These are phyloP conservation scores for Thrips palmi DNA, from an alignment of 1,140 invertebrate species.

Conservation along the genomic window DNA sequence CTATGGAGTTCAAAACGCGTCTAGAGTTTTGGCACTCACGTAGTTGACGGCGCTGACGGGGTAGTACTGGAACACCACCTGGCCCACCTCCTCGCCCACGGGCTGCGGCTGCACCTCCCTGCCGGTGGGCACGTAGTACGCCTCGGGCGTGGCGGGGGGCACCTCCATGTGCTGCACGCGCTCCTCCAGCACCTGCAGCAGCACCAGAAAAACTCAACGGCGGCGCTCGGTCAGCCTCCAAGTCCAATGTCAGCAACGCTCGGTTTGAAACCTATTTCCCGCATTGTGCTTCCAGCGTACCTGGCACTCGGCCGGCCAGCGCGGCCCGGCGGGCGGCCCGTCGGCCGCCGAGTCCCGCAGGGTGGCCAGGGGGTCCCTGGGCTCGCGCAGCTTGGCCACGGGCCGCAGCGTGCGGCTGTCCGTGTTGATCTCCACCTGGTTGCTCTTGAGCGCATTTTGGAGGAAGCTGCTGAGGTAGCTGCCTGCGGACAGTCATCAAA, in stretches of 20 bases:
- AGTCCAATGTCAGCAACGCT: no score
- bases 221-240: no score
- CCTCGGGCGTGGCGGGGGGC: conserved; percentile 48
- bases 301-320: conserved; percentile 80
- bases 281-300: no score
- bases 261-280: no score
- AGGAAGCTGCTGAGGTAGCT: conserved; percentile 34
- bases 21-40: conserved; percentile 34
- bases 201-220: no score
- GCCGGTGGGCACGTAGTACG: conserved; percentile 57
- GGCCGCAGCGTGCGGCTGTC: conserved; percentile 36
- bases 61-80: conserved; percentile 70
- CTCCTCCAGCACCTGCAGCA: conserved; percentile 57
- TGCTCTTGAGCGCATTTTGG: conserved; percentile 37
- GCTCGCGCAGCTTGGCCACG: conserved; percentile 41
- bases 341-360: conserved; percentile 68
- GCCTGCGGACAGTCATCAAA: no score
- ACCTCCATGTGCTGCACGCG: conserved; percentile 58
- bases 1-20: conserved; percentile 2
- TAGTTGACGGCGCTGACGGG: conserved; percentile 74
- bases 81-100: conserved; percentile 66
- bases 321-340: no score
- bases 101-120: conserved; percentile 66
- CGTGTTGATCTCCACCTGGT: conserved; percentile 44
- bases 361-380: conserved; percentile 44